A percentile compares a stretch with the other conserved stretches of the same genome.
Evolutionary conservation across 2,888 invertebrate species (phyloP).

Genomic region (Xestoiulus laeticollis): DNA sequence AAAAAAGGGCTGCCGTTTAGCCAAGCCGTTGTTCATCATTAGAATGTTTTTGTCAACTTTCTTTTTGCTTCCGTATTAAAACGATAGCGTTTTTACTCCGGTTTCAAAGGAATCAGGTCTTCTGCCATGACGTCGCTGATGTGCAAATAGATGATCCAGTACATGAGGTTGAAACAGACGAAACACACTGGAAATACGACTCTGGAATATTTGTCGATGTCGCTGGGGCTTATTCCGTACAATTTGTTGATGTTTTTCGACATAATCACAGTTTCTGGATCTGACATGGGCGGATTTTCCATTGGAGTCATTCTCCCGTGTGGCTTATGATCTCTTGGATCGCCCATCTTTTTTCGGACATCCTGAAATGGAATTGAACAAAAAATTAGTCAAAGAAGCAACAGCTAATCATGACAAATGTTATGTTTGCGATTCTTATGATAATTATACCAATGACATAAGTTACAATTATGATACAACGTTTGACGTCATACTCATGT

Average conservation of each 20-base stretch:
- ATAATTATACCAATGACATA: too few relatives aligned
- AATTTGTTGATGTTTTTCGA: slow-evolving; percentile 80
- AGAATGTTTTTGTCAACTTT: not conserved
- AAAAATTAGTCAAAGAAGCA: slow-evolving; percentile 29
- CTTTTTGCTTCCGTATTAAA: not conserved
- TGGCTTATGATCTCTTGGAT: slow-evolving; percentile 86
- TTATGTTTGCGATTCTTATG: too few relatives aligned
- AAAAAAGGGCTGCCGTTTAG: slow-evolving; percentile 20
- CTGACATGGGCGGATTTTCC: slow-evolving; percentile 50
- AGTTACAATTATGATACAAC: too few relatives aligned
- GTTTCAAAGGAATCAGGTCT: slow-evolving; percentile 83
- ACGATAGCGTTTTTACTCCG: slow-evolving; percentile 51
- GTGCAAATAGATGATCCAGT: slow-evolving; percentile 96
- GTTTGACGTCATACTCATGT: too few relatives aligned
- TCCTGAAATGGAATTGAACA: slow-evolving; percentile 70
- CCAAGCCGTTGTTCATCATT: not conserved
- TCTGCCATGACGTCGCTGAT: slow-evolving; percentile 95
- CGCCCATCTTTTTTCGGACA: slow-evolving; percentile 94
- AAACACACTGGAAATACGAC: slow-evolving; percentile 98
- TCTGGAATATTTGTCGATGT: slow-evolving; percentile 98
- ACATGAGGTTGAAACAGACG: slow-evolving; percentile 98
- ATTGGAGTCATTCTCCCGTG: slow-evolving; percentile 51
- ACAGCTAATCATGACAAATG: too few relatives aligned
- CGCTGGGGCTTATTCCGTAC: slow-evolving; percentile 90
- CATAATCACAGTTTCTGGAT: slow-evolving; percentile 52